A percentile compares a stretch with the other conserved stretches of the same genome.
These are phyloP conservation scores for Pelmatolapia mariae DNA, from an alignment of 2,113 vertebrate genomes.

Conservation along the genomic window DNA sequence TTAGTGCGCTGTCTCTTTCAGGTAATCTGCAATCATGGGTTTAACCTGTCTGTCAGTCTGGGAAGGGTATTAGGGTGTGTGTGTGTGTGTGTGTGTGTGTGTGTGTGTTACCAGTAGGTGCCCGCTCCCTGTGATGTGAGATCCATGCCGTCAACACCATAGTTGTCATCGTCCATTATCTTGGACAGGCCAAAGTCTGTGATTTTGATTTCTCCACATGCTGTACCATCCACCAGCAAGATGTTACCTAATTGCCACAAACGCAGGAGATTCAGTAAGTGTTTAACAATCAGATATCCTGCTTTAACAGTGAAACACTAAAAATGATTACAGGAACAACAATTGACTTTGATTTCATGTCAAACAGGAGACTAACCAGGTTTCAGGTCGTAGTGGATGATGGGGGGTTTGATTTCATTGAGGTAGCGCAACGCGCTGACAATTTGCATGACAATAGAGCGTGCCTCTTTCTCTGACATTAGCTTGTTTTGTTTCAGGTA, in stretches of 20 bases:
- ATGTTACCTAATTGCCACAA: slow-evolving; percentile 83
- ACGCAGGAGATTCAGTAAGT: neutral
- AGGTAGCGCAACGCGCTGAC: slow-evolving; percentile 98
- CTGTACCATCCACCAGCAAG: slow-evolving; percentile 94
- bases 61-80: neutral
- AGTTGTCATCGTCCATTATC: slow-evolving; percentile 99
- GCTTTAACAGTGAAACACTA: neutral
- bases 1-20: neutral
- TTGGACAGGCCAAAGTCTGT: slow-evolving; percentile 98
- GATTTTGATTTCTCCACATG: slow-evolving; percentile 99
- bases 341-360: neutral
- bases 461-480: slow-evolving; percentile 98
- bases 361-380: slow-evolving; percentile 75
- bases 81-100: neutral
- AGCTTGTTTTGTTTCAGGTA: slow-evolving; percentile 99
- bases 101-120: slow-evolving; percentile 88
- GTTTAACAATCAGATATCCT: neutral
- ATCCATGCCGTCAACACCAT: slow-evolving; percentile 99
- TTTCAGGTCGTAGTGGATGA: slow-evolving; percentile 99
- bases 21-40: neutral
- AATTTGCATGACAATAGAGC: slow-evolving; percentile 99
- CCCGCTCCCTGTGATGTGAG: slow-evolving; percentile 97
- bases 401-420: slow-evolving; percentile 99
- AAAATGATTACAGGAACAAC: neutral
- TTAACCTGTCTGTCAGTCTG: neutral